phyloP scores from a whole-genome alignment of 2,888 invertebrate species.

The Amphipoea lucens region DNA sequence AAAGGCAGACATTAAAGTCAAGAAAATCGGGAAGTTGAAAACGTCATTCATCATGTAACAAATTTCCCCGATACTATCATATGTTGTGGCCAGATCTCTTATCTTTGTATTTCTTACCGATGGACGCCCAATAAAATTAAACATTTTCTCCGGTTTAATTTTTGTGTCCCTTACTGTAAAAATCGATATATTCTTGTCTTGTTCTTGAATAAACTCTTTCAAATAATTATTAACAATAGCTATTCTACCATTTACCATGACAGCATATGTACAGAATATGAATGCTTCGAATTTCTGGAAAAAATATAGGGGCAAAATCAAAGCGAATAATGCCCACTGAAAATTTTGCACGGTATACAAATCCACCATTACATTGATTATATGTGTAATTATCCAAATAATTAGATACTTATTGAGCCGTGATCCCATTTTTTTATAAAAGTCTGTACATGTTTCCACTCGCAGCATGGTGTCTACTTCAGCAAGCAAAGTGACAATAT shows the following conservation, averaged over 20 bases:
- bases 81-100: conserved; percentile 74
- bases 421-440: conserved; percentile 67
- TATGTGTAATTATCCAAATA: conserved; percentile 59
- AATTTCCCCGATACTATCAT: conserved; percentile 75
- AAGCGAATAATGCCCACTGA: conserved; percentile 26
- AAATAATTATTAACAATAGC: conserved; percentile 73
- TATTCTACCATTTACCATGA: conserved; percentile 72
- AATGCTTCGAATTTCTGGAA: conserved; percentile 75
- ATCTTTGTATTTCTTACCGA: conserved; percentile 72
- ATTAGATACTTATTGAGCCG: conserved; percentile 58
- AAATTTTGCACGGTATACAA: conserved; percentile 42
- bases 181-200: conserved; percentile 62
- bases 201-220: conserved; percentile 68
- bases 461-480: conserved; percentile 70
- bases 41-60: conserved; percentile 74
- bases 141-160: conserved; percentile 51
- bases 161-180: conserved; percentile 60
- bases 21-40: conserved; percentile 79
- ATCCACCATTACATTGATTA: conserved; percentile 58
- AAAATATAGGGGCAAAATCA: conserved; percentile 57
- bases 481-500: conserved; percentile 67
- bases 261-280: conserved; percentile 72
- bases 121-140: conserved; percentile 69
- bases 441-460: conserved; percentile 63
- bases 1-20: conserved; percentile 77